Conservation (phyloP, 2,113 vertebrate genomes). For the Pseudorhombus dupliciocellatus region DNA sequence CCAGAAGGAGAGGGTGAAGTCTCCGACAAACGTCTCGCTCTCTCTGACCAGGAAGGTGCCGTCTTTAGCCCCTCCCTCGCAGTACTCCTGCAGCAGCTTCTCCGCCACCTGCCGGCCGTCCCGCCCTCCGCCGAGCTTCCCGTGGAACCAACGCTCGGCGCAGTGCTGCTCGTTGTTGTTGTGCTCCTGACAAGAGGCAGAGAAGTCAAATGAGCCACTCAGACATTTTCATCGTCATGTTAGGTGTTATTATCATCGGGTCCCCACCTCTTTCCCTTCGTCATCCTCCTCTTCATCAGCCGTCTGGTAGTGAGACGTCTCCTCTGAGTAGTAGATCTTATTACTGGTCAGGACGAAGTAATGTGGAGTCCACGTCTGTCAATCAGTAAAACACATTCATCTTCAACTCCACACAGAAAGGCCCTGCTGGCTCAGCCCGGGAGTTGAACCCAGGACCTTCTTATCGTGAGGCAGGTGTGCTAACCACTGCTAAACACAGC, state of each 20-base stretch:
- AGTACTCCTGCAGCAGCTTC: slow-evolving; percentile 89
- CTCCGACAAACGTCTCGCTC: slow-evolving; percentile 90
- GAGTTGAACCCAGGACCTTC: no score
- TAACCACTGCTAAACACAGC: no score
- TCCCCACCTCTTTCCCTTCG: slow-evolving; percentile 81
- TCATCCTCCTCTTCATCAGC: slow-evolving; percentile 87
- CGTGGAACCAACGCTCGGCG: slow-evolving; percentile 89
- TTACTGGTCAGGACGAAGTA: slow-evolving; percentile 89
- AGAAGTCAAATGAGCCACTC: neutral
- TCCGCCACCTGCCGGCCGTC: slow-evolving; percentile 88
- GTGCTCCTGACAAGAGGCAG: slow-evolving; percentile 78
- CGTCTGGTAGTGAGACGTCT: slow-evolving; percentile 87
- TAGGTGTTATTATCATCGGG: neutral
- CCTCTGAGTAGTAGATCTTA: slow-evolving; percentile 90
- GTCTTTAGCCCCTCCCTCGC: slow-evolving; percentile 87
- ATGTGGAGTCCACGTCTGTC: slow-evolving; percentile 88
- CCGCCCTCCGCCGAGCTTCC: slow-evolving; percentile 86
- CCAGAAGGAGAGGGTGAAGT: slow-evolving; percentile 92
- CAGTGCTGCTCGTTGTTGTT: slow-evolving; percentile 91
- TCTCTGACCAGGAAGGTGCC: slow-evolving; percentile 89
- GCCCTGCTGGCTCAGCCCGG: no score
- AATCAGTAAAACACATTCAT: slow-evolving; percentile 14
- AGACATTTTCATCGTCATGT: neutral
- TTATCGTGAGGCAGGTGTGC: no score
- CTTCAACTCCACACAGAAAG: no score